These are phyloP conservation scores for Chionoecetes opilio DNA, from an alignment of 1,140 invertebrate genomes.

Conservation along the genomic window DNA sequence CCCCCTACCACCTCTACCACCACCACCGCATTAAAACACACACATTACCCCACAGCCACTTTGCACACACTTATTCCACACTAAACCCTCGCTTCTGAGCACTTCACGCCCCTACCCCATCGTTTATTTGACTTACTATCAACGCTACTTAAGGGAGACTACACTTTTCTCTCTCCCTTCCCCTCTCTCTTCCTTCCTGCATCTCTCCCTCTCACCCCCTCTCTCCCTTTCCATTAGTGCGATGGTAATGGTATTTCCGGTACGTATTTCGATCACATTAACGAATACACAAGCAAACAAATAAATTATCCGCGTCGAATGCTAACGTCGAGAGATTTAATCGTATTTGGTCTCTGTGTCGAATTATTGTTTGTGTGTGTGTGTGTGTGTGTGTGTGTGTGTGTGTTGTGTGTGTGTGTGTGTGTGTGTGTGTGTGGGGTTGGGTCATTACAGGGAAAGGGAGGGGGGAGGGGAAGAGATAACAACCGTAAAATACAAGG, in stretches of 20 bases:
- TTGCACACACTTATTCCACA: background rate
- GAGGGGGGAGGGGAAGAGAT: background rate
- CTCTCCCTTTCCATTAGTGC: background rate
- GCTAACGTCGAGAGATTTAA: background rate
- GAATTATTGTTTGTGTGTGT: background rate
- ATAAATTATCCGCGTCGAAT: no score
- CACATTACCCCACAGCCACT: background rate
- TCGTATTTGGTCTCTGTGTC: background rate
- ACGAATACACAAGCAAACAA: background rate
- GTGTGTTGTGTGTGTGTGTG: background rate
- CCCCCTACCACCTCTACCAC: background rate
- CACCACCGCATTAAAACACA: background rate
- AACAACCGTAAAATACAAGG: background rate
- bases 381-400: background rate
- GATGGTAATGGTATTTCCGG: conserved; percentile 2
- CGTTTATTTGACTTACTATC: conserved; percentile 30
- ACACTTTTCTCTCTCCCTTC: background rate
- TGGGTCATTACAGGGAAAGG: background rate
- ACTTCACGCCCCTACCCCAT: background rate
- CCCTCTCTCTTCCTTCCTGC: background rate
- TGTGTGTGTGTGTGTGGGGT: background rate
- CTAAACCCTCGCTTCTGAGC: background rate
- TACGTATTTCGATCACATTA: background rate
- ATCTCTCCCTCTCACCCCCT: no score
- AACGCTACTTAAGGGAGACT: background rate